Conservation (phyloP, 1,140 invertebrate species). For the Drosophila serrata region DNA sequence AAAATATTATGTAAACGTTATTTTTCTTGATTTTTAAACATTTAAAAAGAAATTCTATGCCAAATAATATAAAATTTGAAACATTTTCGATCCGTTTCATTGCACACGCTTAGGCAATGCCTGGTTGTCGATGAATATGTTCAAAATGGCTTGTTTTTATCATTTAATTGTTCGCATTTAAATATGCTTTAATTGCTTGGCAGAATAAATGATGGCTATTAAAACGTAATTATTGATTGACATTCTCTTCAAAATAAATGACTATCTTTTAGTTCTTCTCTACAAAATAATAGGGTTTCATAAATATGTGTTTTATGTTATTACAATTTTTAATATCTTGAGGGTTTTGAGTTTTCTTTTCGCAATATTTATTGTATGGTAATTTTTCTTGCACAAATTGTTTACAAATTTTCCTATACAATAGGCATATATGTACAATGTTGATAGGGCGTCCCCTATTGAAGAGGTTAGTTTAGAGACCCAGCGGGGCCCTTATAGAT, state of each 20-base stretch:
- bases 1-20: no score
- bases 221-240: neutral
- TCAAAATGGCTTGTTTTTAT: neutral
- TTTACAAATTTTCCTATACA: constrained; percentile 9
- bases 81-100: neutral
- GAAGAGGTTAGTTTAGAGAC: neutral
- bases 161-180: neutral
- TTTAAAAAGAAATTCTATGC: neutral
- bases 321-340: neutral
- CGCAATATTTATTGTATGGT: neutral
- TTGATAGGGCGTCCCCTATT: constrained; percentile 1
- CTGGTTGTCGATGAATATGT: neutral
- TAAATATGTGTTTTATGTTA: neutral
- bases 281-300: neutral
- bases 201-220: neutral
- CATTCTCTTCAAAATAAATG: neutral
- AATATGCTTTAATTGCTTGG: neutral
- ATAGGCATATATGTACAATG: constrained; percentile 22
- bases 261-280: neutral
- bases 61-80: neutral
- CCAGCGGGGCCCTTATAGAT: constrained; percentile 20
- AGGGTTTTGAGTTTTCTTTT: neutral
- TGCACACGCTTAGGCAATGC: neutral
- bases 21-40: neutral
- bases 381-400: neutral